These are phyloP conservation scores for Rhagologus leucostigma DNA, from an alignment of 2,113 vertebrate species.

Conservation along the genomic window DNA sequence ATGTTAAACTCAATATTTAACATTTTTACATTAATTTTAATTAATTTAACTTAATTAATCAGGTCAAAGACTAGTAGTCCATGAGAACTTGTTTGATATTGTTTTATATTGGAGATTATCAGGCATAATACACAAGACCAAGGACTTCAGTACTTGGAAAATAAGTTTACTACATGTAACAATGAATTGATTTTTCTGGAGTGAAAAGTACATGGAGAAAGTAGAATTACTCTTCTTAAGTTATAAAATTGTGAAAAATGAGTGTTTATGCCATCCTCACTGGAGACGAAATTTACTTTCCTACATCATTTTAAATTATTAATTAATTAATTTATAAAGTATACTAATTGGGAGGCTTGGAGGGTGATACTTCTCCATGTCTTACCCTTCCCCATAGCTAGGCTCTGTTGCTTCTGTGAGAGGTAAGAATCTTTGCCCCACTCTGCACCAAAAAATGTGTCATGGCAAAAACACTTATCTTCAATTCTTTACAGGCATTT, in stretches of 20 bases:
- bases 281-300: background rate
- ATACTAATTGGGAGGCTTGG: background rate
- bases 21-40: background rate
- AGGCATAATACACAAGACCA: background rate
- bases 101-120: background rate
- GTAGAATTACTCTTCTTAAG: background rate
- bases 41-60: background rate
- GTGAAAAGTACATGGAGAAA: background rate
- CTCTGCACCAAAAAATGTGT: background rate
- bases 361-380: background rate
- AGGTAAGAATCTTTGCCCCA: background rate
- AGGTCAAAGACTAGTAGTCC: background rate
- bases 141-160: background rate
- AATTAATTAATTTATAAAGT: background rate
- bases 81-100: background rate
- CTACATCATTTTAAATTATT: background rate
- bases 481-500: background rate
- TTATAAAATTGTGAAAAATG: background rate
- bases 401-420: background rate
- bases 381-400: background rate
- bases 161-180: background rate
- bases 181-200: background rate
- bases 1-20: background rate
- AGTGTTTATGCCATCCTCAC: background rate
- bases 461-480: background rate